phyloP scores from a whole-genome alignment of 2,888 invertebrate genomes.

The Temnothorax unifasciatus region DNA sequence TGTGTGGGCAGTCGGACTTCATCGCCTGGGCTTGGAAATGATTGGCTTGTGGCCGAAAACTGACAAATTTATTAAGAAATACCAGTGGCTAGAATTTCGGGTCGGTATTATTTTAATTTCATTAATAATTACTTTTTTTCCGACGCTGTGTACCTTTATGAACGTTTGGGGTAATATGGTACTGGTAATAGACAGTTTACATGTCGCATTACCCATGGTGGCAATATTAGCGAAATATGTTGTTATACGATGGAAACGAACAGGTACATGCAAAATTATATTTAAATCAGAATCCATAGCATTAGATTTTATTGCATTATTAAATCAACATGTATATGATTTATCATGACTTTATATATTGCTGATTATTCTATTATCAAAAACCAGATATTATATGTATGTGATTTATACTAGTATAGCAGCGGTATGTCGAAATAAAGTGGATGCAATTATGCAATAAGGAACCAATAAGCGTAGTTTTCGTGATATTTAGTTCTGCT shows the following conservation, averaged over 20 bases:
- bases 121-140: slow-evolving; percentile 6
- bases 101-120: neutral
- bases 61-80: neutral
- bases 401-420: too few relatives aligned
- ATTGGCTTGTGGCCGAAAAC: slow-evolving; percentile 56
- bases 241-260: slow-evolving; percentile 22
- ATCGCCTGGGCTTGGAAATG: slow-evolving; percentile 12
- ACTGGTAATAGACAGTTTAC: slow-evolving; percentile 42
- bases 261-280: slow-evolving; percentile 40
- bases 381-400: too few relatives aligned
- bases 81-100: neutral
- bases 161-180: neutral
- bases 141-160: too few relatives aligned
- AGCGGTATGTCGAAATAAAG: neutral
- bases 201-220: neutral
- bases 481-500: too few relatives aligned
- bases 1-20: slow-evolving; percentile 55
- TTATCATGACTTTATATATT: neutral
- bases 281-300: neutral
- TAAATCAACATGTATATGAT: too few relatives aligned
- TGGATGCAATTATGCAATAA: too few relatives aligned
- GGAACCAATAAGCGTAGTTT: too few relatives aligned
- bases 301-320: too few relatives aligned
- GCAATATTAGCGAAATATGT: slow-evolving; percentile 29
- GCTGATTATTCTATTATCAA: neutral